phyloP scores from a whole-genome alignment of 2,113 vertebrate species.

The Haemorhous mexicanus region DNA sequence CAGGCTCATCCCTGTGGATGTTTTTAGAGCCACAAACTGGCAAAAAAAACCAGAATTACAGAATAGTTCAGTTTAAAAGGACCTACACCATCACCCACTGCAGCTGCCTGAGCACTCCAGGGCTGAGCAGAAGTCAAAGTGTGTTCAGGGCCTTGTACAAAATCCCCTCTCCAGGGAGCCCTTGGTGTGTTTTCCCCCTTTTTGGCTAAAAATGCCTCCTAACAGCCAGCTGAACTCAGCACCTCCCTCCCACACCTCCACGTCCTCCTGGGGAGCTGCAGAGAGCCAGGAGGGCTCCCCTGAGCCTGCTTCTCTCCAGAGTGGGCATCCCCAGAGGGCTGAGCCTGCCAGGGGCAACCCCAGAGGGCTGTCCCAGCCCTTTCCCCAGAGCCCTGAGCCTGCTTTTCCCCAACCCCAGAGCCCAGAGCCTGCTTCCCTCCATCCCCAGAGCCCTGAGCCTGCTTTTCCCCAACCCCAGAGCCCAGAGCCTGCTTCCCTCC shows the following conservation, averaged over 20 bases:
- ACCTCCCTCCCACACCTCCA: not conserved
- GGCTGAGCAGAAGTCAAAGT: not conserved
- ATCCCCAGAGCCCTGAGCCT: no score
- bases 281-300: not conserved
- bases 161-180: not conserved
- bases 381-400: no score
- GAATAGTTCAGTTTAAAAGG: not conserved
- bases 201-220: not conserved
- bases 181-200: no score
- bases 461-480: no score
- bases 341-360: not conserved
- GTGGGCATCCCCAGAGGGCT: not conserved
- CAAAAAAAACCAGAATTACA: not conserved
- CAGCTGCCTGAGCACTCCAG: not conserved
- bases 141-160: not conserved
- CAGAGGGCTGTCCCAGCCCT: no score
- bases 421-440: no score
- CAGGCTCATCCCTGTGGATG: not conserved
- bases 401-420: no score
- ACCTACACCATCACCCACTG: accelerated
- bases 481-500: no score
- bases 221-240: not conserved
- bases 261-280: not conserved
- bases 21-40: not conserved
- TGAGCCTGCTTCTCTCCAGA: not conserved